phyloP scores from a whole-genome alignment of 2,888 invertebrate species.

The Phengaris arion region DNA sequence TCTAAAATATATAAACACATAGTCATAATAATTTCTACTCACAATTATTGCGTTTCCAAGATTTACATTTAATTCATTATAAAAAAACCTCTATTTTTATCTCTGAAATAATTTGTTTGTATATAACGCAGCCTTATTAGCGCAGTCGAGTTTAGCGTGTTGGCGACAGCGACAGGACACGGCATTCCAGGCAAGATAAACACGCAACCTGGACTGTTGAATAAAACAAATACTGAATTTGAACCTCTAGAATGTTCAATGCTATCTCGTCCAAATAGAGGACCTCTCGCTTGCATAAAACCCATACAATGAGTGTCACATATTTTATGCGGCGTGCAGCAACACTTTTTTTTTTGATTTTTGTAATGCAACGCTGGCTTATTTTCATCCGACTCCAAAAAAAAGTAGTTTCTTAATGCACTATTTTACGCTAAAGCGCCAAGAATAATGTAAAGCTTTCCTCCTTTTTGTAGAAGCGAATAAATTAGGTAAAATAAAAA shows the following conservation, averaged over 20 bases:
- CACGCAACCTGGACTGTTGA: slow-evolving; percentile 40
- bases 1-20: background rate
- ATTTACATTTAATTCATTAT: background rate
- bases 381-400: background rate
- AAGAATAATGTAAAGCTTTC: background rate
- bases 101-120: slow-evolving; percentile 18
- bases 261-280: slow-evolving; percentile 31
- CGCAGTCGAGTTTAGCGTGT: slow-evolving; percentile 34
- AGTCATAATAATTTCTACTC: background rate
- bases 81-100: background rate
- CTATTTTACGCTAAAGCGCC: slow-evolving; percentile 1
- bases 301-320: slow-evolving; percentile 30
- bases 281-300: slow-evolving; percentile 30
- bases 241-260: slow-evolving; percentile 38
- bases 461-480: background rate
- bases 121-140: slow-evolving; percentile 3
- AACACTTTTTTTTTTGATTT: slow-evolving; percentile 12
- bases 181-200: slow-evolving; percentile 49
- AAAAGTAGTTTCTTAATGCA: background rate
- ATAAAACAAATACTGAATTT: slow-evolving; percentile 40
- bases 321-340: slow-evolving; percentile 29
- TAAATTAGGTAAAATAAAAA: background rate
- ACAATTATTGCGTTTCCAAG: too few relatives aligned
- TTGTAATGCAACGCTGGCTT: slow-evolving; percentile 14
- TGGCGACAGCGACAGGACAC: slow-evolving; percentile 36